A percentile compares a stretch with the other conserved stretches of the same genome.
Evolutionary conservation across 2,113 vertebrate species (phyloP).

Genomic region (Erpornis zantholeuca): DNA sequence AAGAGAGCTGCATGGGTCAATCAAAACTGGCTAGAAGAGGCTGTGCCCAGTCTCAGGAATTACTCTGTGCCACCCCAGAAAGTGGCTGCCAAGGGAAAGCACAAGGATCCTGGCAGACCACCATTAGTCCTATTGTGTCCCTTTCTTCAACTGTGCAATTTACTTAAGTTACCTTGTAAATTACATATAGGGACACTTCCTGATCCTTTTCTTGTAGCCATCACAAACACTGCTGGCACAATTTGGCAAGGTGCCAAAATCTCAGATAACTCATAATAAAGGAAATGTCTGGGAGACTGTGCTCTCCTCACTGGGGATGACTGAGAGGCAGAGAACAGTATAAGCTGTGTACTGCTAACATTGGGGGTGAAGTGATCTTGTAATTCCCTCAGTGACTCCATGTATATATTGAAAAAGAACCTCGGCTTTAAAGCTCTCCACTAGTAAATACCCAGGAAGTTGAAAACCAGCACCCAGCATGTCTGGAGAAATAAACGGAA

Average conservation of each 20-base stretch:
- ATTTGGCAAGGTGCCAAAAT: neutral
- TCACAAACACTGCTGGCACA: neutral
- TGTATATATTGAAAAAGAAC: neutral
- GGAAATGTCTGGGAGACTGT: neutral
- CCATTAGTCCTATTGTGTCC: too few relatives aligned
- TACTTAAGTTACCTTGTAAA: neutral
- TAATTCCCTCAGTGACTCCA: neutral
- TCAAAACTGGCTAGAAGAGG: neutral
- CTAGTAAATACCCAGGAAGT: neutral
- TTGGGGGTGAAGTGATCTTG: rapidly evolving
- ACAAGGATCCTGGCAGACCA: neutral
- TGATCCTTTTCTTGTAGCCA: neutral
- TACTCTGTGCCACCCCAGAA: neutral
- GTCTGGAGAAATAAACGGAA: neutral
- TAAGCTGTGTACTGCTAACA: rapidly evolving
- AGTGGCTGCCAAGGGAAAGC: neutral
- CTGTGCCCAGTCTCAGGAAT: neutral
- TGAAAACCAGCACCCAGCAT: neutral
- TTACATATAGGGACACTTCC: neutral
- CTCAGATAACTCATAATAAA: neutral
- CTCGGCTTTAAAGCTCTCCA: neutral
- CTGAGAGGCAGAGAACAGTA: neutral
- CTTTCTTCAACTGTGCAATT: neutral
- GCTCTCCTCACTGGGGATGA: neutral
- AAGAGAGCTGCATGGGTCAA: neutral